phyloP scores from a whole-genome alignment of 2,888 invertebrate species.

The Germaria angustata region DNA sequence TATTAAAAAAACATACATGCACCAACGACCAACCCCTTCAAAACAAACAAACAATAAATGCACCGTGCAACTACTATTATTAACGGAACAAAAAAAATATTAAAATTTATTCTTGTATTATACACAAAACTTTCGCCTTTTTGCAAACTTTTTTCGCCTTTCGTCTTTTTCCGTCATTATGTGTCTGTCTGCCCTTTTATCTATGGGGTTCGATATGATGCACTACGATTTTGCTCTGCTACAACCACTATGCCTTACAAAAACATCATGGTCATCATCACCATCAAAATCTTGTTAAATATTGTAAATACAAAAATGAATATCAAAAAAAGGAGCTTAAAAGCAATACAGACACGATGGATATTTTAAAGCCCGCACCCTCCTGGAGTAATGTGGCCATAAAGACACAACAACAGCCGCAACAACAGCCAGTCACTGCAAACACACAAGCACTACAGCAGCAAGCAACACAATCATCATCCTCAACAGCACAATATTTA shows the following conservation, averaged over 20 bases:
- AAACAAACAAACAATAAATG: background rate
- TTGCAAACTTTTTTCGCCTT: background rate
- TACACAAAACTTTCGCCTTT: conserved; percentile 19
- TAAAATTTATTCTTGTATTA: conserved; percentile 10
- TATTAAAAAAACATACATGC: background rate
- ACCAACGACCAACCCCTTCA: background rate
- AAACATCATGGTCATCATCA: conserved; percentile 15
- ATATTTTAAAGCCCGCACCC: conserved; percentile 82
- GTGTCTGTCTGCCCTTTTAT: background rate
- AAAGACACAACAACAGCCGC: conserved; percentile 74
- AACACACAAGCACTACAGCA: conserved; percentile 69
- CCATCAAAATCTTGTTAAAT: conserved; percentile 29
- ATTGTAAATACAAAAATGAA: conserved; percentile 40
- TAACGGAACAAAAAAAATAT: background rate
- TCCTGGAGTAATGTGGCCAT: conserved; percentile 81
- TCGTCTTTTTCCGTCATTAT: background rate
- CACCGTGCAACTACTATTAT: background rate
- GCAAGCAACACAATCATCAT: conserved; percentile 71
- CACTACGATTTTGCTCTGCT: background rate
- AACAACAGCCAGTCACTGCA: conserved; percentile 14
- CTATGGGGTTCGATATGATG: conserved; percentile 3
- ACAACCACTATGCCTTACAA: background rate
- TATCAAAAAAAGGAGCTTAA: conserved; percentile 76
- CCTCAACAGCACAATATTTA: conserved; percentile 72
- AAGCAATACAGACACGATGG: conserved; percentile 76